Evolutionary conservation across 2,888 invertebrate genomes (phyloP).

Genomic region (Diarsia dahlii): DNA sequence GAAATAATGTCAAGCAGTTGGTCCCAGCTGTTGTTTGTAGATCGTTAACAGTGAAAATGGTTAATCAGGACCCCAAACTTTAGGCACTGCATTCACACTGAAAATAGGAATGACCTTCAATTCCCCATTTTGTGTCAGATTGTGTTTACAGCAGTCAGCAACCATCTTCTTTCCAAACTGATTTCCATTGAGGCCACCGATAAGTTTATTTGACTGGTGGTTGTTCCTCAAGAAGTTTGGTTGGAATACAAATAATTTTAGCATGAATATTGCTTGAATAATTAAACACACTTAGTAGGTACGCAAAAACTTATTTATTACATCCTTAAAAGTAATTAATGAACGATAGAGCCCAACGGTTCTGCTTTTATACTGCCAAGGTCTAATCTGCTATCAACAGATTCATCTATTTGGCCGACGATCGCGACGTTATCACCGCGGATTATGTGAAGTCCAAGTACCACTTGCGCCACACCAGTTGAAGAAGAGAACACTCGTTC

Average conservation of each 20-base stretch:
- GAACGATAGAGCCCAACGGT: constrained; percentile 95
- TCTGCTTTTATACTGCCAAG: constrained; percentile 95
- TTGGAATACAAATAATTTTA: neutral
- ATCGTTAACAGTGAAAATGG: neutral
- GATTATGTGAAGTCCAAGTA: constrained; percentile 99
- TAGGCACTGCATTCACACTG: neutral
- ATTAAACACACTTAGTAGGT: constrained; percentile 39
- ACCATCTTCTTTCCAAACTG: neutral
- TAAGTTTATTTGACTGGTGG: neutral
- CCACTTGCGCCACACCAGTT: constrained; percentile 96
- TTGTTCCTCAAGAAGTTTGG: neutral
- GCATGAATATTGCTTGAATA: neutral
- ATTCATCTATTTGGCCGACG: constrained; percentile 96
- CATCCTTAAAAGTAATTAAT: constrained; percentile 90
- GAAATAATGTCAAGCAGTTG: neutral
- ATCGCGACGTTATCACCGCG: constrained; percentile 99
- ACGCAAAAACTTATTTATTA: constrained; percentile 74
- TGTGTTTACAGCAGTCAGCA: neutral
- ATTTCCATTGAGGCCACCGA: neutral
- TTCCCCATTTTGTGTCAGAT: neutral
- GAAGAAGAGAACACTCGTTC: constrained; percentile 99
- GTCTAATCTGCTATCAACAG: constrained; percentile 95
- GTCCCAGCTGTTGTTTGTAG: neutral
- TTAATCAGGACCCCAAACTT: neutral
- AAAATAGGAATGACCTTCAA: neutral